A percentile compares a stretch with the other conserved stretches of the same genome.
These are phyloP conservation scores for Ormyrus rosae DNA, from an alignment of 2,888 invertebrate species.

Conservation along the genomic window DNA sequence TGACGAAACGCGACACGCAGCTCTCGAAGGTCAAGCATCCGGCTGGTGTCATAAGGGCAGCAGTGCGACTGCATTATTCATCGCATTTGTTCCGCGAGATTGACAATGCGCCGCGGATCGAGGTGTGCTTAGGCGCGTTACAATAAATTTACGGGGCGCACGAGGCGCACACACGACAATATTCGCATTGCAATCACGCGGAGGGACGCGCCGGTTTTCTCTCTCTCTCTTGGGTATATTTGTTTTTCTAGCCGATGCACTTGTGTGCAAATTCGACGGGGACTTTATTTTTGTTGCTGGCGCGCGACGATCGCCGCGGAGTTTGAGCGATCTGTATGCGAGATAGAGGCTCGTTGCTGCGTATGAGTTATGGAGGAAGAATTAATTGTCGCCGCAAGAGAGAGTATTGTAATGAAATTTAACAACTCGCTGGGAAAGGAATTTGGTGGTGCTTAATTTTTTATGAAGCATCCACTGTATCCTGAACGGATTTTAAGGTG, in stretches of 20 bases:
- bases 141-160: conserved; percentile 33
- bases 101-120: conserved; percentile 13
- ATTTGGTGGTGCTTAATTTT: no score
- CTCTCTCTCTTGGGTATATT: not conserved
- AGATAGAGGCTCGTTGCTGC: no score
- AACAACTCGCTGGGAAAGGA: no score
- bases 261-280: conserved; percentile 23
- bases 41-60: conserved; percentile 26
- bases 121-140: not conserved
- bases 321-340: no score
- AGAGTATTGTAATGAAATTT: no score
- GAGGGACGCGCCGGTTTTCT: no score
- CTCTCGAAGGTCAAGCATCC: conserved; percentile 12
- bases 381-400: no score
- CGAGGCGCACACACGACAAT: not conserved
- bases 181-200: conserved; percentile 1
- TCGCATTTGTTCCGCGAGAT: conserved; percentile 23
- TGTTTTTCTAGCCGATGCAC: not conserved
- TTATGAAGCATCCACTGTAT: no score
- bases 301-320: no score
- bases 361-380: no score
- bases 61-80: conserved; percentile 44
- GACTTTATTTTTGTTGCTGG: not conserved
- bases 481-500: no score
- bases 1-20: conserved; percentile 16